Conservation (phyloP, 2,113 vertebrate genomes). For the Ciconia stormi region DNA sequence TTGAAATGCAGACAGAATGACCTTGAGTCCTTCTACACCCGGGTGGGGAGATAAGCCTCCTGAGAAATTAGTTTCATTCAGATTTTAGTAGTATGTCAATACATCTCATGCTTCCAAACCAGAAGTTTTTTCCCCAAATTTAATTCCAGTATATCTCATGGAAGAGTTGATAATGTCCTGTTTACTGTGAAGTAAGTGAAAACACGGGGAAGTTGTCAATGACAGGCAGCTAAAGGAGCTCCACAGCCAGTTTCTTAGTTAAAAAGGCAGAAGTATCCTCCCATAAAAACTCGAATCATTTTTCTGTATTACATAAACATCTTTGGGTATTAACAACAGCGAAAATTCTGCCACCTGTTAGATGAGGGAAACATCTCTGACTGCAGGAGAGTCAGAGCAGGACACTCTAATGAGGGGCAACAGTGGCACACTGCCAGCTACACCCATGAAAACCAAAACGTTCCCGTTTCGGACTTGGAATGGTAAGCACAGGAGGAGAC, state of each 20-base stretch:
- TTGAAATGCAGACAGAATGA: not conserved
- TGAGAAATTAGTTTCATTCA: not conserved
- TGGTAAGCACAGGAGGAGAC: constrained; percentile 1
- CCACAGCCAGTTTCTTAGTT: not conserved
- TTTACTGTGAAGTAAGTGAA: not conserved
- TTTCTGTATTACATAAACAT: not conserved
- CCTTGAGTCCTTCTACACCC: not conserved
- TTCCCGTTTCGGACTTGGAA: constrained; percentile 13
- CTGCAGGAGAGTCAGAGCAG: not conserved
- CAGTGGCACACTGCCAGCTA: not conserved
- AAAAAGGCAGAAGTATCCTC: not conserved
- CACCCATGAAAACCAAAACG: not conserved
- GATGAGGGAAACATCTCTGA: not conserved
- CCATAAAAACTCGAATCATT: not conserved
- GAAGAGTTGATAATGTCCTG: not conserved
- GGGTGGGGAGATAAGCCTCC: fast-evolving
- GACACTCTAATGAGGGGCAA: not conserved
- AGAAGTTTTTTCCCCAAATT: not conserved
- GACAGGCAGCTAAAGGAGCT: not conserved
- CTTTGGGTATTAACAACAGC: constrained; percentile 12
- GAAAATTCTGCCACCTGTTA: constrained; percentile 1
- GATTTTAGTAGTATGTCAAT: not conserved
- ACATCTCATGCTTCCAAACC: not conserved
- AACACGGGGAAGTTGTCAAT: not conserved
- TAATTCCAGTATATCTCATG: not conserved